Base-by-base conservation (phyloP, 2,113 vertebrate species). In the Nothocercus nigrocapillus region DNA sequence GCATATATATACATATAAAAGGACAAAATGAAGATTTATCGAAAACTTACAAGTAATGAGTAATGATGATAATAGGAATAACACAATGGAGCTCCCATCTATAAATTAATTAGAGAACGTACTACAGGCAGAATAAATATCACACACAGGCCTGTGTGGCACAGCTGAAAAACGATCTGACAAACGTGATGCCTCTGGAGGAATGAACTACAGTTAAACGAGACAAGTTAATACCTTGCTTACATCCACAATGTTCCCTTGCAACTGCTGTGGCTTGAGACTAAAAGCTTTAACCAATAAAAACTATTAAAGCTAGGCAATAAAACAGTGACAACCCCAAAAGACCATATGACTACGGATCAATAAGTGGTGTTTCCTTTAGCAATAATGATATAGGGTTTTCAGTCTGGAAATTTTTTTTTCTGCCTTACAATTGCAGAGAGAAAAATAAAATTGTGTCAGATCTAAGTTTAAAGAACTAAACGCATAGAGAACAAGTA, bases 81-180 rank as follows among this genome's bases (percentile, higher is more conserved):
- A 85, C 27, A 74, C 45, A 77, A 70, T 5, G 15, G 49, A 91
- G 47, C 11, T 68, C 34, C 32, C 18, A 3, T 77, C 51, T 61
- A 61, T 24, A 95, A 85, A 96, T 90, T 93, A 95, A 92, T 95
- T 93, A 90, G 88, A 74, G 36, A 80, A 86, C 73, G 72, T 75
- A 74, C 93, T 94, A 92, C 62, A 82, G 69, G n/a, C 75, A 75
- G 74, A 96, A 96, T 95, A 96, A 88, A 69, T 95, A 95, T 92
- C 62, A 68, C 85, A 53, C 34, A n/a, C 51, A 84, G 78, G 85
- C 72, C 82, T 85, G 38, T 89, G 93, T 75, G 82, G 91, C 56
- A 73, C 58, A 44, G 77, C 47, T 98, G 96, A 98, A 96, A 97
- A 98, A 98, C 91, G 96, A 97, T 94, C 96, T 97, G 97, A 97